Percentiles rank a stretch among this genome's conserved stretches.
Evolutionary conservation across 2,888 invertebrate species (phyloP).

Genomic region (Sphecodes monilicornis): DNA sequence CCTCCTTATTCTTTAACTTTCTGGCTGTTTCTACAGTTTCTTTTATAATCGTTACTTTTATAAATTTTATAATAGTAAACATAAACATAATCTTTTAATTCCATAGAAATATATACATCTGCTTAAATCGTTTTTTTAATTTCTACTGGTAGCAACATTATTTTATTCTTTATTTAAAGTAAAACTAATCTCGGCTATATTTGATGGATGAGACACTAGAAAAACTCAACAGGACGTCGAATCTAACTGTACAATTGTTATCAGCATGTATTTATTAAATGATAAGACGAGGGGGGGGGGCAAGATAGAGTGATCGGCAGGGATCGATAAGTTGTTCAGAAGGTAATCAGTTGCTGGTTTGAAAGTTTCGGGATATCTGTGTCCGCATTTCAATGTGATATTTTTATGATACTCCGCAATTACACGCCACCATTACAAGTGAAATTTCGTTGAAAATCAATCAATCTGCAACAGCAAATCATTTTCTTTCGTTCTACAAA

Average conservation of each 20-base stretch:
- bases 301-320: constrained; percentile 40
- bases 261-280: constrained; percentile 52
- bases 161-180: background rate
- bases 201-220: constrained; percentile 24
- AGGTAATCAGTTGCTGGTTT: constrained; percentile 34
- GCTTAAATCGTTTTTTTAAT: background rate
- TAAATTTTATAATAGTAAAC: no score
- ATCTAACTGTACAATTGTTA: constrained; percentile 61
- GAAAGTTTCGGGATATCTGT: constrained; percentile 29
- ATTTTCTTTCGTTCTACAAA: background rate
- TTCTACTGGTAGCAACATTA: background rate
- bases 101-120: background rate
- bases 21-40: background rate
- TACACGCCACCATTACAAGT: background rate
- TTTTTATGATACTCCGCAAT: background rate
- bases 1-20: background rate
- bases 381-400: constrained; percentile 10
- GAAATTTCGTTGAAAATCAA: constrained; percentile 11
- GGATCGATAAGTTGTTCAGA: constrained; percentile 44
- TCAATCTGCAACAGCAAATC: background rate
- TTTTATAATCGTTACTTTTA: no score
- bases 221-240: constrained; percentile 34
- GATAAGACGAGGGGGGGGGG: constrained; percentile 56
- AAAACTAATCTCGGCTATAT: background rate
- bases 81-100: background rate